Conservation (phyloP, 1,140 invertebrate species). For the Acromyrmex heyeri region DNA sequence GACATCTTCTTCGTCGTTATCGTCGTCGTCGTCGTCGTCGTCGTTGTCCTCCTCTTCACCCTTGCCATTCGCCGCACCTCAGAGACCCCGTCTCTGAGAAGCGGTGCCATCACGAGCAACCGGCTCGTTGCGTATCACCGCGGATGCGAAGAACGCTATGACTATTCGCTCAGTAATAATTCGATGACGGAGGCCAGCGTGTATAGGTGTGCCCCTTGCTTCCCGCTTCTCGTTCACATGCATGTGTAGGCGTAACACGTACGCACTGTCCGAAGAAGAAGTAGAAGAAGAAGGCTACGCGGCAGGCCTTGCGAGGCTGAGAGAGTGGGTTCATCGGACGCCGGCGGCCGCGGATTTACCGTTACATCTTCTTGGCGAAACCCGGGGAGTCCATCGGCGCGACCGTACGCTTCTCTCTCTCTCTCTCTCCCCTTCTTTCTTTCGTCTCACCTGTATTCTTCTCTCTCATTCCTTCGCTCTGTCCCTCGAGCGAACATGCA, state of each 20-base stretch:
- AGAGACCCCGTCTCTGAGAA: background rate
- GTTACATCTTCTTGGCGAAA: slow-evolving; percentile 86
- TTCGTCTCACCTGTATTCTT: slow-evolving; percentile 6
- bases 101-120: slow-evolving; percentile 15
- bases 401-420: slow-evolving; percentile 59
- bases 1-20: slow-evolving; percentile 16
- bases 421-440: slow-evolving; percentile 60
- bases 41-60: background rate
- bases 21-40: background rate
- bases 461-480: background rate
- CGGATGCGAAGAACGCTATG: slow-evolving; percentile 10
- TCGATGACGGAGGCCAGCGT: slow-evolving; percentile 52
- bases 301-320: slow-evolving; percentile 75
- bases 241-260: slow-evolving; percentile 35
- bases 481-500: slow-evolving; percentile 9
- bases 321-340: slow-evolving; percentile 86
- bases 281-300: slow-evolving; percentile 59
- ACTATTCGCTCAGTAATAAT: slow-evolving; percentile 69
- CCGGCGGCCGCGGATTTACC: slow-evolving; percentile 86
- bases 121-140: slow-evolving; percentile 10
- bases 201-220: background rate
- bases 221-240: background rate
- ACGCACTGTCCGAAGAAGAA: slow-evolving; percentile 46
- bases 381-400: slow-evolving; percentile 75
- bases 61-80: slow-evolving; percentile 1